Base-by-base conservation (phyloP, 2,113 vertebrate genomes). In the Nannospalax galili region DNA sequence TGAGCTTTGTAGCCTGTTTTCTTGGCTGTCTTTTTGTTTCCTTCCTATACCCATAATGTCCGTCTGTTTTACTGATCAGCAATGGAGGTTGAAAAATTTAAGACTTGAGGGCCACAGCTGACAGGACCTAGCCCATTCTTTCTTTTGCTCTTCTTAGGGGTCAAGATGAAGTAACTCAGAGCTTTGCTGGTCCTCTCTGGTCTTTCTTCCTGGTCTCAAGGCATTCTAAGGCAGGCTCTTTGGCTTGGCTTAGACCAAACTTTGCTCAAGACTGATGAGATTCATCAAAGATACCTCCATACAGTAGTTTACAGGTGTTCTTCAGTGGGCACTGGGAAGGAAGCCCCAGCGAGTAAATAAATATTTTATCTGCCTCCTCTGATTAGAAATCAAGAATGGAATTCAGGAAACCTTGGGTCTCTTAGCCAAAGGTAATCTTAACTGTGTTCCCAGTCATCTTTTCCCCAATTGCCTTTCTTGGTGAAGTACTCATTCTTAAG, bases 321-420 rank as follows among this genome's bases (percentile, higher is more conserved):
- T 73, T 87, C 74, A 67, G 48, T 32, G 67, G 67, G 42, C 40
- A 64, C 5, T 86, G 64, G 40, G 62, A 69, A 60, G 6, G 11
- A 94, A 85, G 35, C 22, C 40, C 26, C 12, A 88, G 15, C 19
- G 62, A 65, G 60, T 75, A 77, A 52, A 84, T 52, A 40, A 42
- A 16, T 91, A n/a, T n/a, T n/a, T n/a, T 81, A 78, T 6, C 24
- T 92, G 7, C 24, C 32, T 94, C 19, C 45, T 80, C 24, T 79
- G 28, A 75, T 19, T 42, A 52, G 56, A 97, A 96, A 82, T 19
- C 48, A 97, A 90, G 62, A 35, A 37, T 72, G 42, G 30, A 35
- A 77, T 84, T 94, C 24, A 75, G 92, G 48, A 79, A 95, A 45
- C 64, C 73, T 79, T 70, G 73, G 17, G 32, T 84, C 5, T 37